phyloP scores from a whole-genome alignment of 53 echinoderm and acorn worm genomes.

The Arbacia lixula region DNA sequence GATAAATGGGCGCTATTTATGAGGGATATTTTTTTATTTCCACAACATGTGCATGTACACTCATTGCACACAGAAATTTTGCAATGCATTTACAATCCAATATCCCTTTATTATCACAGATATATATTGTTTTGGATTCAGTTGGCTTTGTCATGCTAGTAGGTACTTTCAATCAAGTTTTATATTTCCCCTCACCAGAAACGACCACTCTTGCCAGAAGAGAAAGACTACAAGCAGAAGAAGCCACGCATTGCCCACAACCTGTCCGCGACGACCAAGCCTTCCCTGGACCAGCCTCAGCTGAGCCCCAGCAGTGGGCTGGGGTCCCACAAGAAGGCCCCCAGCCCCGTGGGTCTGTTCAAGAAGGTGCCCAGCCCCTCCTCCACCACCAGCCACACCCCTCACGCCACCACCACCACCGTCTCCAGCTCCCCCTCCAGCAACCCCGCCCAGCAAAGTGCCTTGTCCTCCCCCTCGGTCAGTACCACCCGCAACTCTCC shows the following conservation, averaged over 20 bases:
- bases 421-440: slow-evolving; percentile 51
- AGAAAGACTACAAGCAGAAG: slow-evolving; percentile 80
- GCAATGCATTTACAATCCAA: too few species aligned
- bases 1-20: too few species aligned
- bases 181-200: slow-evolving; percentile 49
- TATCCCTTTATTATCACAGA: too few species aligned
- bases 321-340: slow-evolving; percentile 27
- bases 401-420: slow-evolving; percentile 63
- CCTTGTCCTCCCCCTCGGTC: slow-evolving; percentile 80
- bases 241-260: slow-evolving; percentile 88
- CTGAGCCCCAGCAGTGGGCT: slow-evolving; percentile 16
- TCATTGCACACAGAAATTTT: too few species aligned
- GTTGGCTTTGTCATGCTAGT: too few species aligned
- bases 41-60: too few species aligned
- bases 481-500: slow-evolving; percentile 84
- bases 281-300: slow-evolving; percentile 30
- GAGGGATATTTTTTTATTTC: too few species aligned
- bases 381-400: slow-evolving; percentile 47
- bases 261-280: slow-evolving; percentile 2
- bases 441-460: slow-evolving; percentile 51
- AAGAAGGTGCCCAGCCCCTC: slow-evolving; percentile 52
- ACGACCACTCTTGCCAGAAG: slow-evolving; percentile 91
- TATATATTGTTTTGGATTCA: too few species aligned
- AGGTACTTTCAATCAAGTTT: not conserved
- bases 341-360: slow-evolving; percentile 17